These are phyloP conservation scores for Battus philenor DNA, from an alignment of 1,140 invertebrate genomes.

Conservation along the genomic window DNA sequence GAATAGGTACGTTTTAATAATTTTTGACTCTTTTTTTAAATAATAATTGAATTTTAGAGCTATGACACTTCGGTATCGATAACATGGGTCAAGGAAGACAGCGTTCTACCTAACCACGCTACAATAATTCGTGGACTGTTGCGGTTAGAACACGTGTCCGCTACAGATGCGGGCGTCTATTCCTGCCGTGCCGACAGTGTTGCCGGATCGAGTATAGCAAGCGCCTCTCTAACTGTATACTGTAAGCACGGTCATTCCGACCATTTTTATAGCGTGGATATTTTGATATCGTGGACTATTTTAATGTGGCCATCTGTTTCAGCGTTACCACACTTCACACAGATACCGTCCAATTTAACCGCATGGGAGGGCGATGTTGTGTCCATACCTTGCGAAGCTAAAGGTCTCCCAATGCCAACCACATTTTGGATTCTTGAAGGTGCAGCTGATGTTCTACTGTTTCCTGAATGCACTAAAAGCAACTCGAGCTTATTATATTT, in stretches of 20 bases:
- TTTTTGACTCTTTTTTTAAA: too few relatives aligned
- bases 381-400: constrained; percentile 91
- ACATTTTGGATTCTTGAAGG: constrained; percentile 92
- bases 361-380: constrained; percentile 87
- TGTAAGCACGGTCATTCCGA: constrained; percentile 45
- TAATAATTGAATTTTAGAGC: constrained; percentile 46
- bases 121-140: constrained; percentile 81
- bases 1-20: too few relatives aligned
- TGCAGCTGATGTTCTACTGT: constrained; percentile 59
- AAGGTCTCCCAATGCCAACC: constrained; percentile 91
- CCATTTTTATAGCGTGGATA: constrained; percentile 54
- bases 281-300: constrained; percentile 55
- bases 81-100: constrained; percentile 68
- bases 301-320: constrained; percentile 70
- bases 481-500: constrained; percentile 68
- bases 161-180: constrained; percentile 68
- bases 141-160: constrained; percentile 65
- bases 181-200: constrained; percentile 72
- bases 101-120: constrained; percentile 80
- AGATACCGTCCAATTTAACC: constrained; percentile 90
- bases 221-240: constrained; percentile 70
- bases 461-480: constrained; percentile 66
- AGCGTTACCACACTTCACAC: constrained; percentile 94
- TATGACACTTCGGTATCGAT: constrained; percentile 64
- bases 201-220: constrained; percentile 64